Conservation (phyloP, 2,113 vertebrate species). For the Arenaria interpres region DNA sequence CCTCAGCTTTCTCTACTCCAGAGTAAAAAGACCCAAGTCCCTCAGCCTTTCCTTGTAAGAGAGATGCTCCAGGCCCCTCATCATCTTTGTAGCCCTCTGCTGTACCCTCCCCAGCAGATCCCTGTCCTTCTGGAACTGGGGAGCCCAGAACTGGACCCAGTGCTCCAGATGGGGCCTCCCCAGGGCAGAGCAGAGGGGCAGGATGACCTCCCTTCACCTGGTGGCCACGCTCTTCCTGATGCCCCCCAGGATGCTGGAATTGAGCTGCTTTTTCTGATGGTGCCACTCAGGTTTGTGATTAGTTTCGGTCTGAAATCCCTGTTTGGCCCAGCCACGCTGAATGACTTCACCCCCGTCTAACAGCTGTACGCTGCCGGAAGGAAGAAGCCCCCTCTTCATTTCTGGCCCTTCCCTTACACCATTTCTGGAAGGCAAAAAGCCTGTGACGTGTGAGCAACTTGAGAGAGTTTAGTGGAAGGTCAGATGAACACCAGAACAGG, state of each 20-base stretch:
- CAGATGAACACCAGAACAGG: background rate
- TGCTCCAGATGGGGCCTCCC: no score
- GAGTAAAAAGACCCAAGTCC: no score
- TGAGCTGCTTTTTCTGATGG: background rate
- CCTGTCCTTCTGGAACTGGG: no score
- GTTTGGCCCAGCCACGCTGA: background rate
- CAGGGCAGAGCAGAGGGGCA: no score
- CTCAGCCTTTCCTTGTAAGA: no score
- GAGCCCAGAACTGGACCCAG: no score
- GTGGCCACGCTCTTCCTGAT: no score
- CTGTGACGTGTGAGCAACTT: background rate
- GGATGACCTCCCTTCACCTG: no score
- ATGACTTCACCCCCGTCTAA: background rate
- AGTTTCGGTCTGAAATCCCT: background rate
- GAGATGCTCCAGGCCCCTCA: no score
- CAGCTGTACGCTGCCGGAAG: background rate
- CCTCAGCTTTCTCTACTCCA: no score
- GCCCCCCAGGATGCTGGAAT: background rate
- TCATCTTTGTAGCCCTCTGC: no score
- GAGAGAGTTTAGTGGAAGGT: background rate
- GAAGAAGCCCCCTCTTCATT: background rate
- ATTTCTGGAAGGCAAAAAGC: background rate
- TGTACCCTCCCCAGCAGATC: no score
- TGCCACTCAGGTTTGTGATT: background rate
- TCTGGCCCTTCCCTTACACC: background rate